Conservation (phyloP, 2,888 invertebrate genomes). For the Lycocerus yunnanus region DNA sequence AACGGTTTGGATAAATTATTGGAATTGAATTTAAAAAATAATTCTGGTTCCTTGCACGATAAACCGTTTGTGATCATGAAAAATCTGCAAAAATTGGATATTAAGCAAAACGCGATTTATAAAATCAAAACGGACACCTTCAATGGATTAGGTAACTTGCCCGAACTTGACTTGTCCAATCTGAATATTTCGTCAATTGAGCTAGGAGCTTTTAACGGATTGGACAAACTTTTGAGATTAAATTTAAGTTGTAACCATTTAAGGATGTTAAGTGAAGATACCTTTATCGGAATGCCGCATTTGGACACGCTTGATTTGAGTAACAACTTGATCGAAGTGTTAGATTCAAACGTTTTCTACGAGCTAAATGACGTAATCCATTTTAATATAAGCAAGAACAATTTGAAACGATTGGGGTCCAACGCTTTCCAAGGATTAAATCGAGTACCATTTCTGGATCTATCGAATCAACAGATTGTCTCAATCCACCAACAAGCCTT, state of each 20-base stretch:
- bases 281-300: background rate
- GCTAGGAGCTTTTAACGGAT: background rate
- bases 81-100: background rate
- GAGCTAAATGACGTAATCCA: background rate
- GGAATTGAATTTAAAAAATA: slow-evolving; percentile 26
- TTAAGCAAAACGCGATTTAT: background rate
- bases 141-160: background rate
- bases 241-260: slow-evolving; percentile 43
- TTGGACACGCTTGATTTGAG: background rate
- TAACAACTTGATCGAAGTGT: background rate
- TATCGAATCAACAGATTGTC: slow-evolving; percentile 44
- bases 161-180: background rate
- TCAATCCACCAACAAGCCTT: slow-evolving; percentile 40
- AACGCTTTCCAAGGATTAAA: slow-evolving; percentile 51
- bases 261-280: background rate
- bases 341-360: background rate
- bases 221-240: background rate
- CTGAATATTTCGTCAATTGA: background rate
- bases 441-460: slow-evolving; percentile 46
- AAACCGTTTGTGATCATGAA: background rate
- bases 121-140: background rate
- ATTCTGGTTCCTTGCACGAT: background rate
- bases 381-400: background rate
- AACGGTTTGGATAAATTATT: slow-evolving; percentile 21
- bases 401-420: slow-evolving; percentile 45